Evolutionary conservation across 2,888 invertebrate species (phyloP).

Genomic region (Clanis bilineata): DNA sequence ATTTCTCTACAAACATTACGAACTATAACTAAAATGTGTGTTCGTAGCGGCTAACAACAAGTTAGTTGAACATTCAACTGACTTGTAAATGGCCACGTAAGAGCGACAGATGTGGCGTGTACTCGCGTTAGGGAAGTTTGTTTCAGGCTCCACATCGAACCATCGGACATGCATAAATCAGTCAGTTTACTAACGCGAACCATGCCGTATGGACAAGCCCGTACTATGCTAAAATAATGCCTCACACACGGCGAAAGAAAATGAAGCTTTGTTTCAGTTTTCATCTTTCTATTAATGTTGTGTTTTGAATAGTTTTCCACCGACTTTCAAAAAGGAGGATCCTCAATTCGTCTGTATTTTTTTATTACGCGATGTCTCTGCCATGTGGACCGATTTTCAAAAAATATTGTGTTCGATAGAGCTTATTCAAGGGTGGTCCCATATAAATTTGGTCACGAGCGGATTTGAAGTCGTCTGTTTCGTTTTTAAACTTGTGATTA

Average conservation of each 20-base stretch:
- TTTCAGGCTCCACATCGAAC: constrained; percentile 39
- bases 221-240: constrained; percentile 14
- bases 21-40: background rate
- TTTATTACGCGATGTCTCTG: too few species aligned
- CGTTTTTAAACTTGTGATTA: too few species aligned
- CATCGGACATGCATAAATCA: constrained; percentile 69
- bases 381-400: too few species aligned
- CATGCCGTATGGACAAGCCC: constrained; percentile 60
- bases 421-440: too few species aligned
- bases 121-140: constrained; percentile 5
- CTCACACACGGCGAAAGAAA: constrained; percentile 15
- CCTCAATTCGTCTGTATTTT: too few species aligned
- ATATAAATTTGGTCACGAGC: too few species aligned
- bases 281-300: background rate
- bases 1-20: background rate
- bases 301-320: background rate
- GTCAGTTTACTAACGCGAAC: constrained; percentile 51
- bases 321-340: too few species aligned
- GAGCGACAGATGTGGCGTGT: background rate
- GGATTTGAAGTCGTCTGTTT: too few species aligned
- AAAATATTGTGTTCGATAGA: too few species aligned
- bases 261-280: constrained; percentile 10
- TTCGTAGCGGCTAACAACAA: background rate
- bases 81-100: background rate
- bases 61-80: background rate